These are phyloP conservation scores for Epizoanthus stellaris DNA, from an alignment of 92 coral and sea anemone genomes.

Conservation along the genomic window DNA sequence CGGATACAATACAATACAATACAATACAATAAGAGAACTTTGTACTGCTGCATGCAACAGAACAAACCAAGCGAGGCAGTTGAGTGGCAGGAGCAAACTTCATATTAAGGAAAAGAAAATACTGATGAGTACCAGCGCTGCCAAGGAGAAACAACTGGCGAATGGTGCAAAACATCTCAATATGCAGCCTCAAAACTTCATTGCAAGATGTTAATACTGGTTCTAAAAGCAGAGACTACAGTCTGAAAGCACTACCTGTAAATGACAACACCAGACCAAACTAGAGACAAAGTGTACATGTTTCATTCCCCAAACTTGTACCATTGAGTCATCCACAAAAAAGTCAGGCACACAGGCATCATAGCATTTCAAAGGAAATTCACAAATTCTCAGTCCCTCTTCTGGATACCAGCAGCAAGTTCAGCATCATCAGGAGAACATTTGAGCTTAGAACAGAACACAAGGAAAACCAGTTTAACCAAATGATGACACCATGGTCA, in stretches of 20 bases:
- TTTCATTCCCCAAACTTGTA: slow-evolving; percentile 1
- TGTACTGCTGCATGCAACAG: slow-evolving; percentile 1
- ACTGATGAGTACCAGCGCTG: neutral
- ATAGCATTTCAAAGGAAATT: neutral
- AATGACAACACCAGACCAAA: too few species aligned
- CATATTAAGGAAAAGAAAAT: neutral
- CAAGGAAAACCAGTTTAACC: neutral
- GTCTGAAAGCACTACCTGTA: neutral
- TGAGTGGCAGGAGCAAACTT: neutral
- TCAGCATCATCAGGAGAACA: slow-evolving; percentile 64
- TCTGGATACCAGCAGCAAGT: slow-evolving; percentile 69
- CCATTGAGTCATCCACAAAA: neutral
- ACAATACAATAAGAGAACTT: slow-evolving; percentile 44
- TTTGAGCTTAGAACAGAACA: slow-evolving; percentile 58
- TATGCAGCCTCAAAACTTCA: neutral
- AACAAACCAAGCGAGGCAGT: neutral
- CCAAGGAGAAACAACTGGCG: too few species aligned
- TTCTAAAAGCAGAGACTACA: neutral
- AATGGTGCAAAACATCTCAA: too few species aligned
- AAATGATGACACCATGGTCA: slow-evolving; percentile 14
- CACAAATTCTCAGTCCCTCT: slow-evolving; percentile 48
- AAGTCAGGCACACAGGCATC: neutral
- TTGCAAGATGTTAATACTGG: neutral
- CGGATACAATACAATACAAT: too few species aligned
- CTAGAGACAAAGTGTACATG: neutral